These are phyloP conservation scores for Drosophila gunungcola DNA, from an alignment of 1,140 invertebrate genomes.

Conservation along the genomic window DNA sequence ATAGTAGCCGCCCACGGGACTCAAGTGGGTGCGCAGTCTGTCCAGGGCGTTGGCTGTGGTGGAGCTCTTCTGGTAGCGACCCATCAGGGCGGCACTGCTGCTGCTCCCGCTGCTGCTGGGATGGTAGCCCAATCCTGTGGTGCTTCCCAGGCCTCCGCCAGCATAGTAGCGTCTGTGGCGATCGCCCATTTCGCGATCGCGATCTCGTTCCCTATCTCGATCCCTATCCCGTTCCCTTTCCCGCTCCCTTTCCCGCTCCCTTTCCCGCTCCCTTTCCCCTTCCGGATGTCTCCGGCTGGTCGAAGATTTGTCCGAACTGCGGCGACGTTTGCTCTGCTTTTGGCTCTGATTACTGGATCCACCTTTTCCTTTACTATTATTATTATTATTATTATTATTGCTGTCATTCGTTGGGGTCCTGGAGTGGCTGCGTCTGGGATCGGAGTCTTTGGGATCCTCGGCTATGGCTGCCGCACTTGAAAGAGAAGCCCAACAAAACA, in stretches of 20 bases:
- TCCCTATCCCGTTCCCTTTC: slow-evolving; percentile 35
- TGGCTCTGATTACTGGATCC: slow-evolving; percentile 32
- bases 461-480: slow-evolving; percentile 54
- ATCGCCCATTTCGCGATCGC: slow-evolving; percentile 71
- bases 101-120: slow-evolving; percentile 42
- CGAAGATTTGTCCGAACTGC: slow-evolving; percentile 68
- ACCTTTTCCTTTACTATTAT: slow-evolving; percentile 40
- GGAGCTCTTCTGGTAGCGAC: slow-evolving; percentile 79
- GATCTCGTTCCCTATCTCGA: slow-evolving; percentile 38
- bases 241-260: slow-evolving; percentile 28
- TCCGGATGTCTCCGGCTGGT: slow-evolving; percentile 63
- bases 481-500: slow-evolving; percentile 46
- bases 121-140: slow-evolving; percentile 39
- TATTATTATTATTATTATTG: slow-evolving; percentile 35
- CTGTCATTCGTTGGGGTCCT: slow-evolving; percentile 74
- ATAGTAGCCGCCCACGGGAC: slow-evolving; percentile 80
- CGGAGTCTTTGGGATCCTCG: slow-evolving; percentile 58
- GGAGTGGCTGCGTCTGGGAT: slow-evolving; percentile 40
- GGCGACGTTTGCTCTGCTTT: slow-evolving; percentile 63
- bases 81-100: slow-evolving; percentile 48
- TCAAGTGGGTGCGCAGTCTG: slow-evolving; percentile 81
- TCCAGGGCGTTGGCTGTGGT: slow-evolving; percentile 79
- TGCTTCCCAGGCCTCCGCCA: slow-evolving; percentile 57
- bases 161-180: slow-evolving; percentile 81
- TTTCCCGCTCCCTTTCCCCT: slow-evolving; percentile 48